Base-by-base conservation (phyloP, 2,888 invertebrate species). In the Allacma fusca region DNA sequence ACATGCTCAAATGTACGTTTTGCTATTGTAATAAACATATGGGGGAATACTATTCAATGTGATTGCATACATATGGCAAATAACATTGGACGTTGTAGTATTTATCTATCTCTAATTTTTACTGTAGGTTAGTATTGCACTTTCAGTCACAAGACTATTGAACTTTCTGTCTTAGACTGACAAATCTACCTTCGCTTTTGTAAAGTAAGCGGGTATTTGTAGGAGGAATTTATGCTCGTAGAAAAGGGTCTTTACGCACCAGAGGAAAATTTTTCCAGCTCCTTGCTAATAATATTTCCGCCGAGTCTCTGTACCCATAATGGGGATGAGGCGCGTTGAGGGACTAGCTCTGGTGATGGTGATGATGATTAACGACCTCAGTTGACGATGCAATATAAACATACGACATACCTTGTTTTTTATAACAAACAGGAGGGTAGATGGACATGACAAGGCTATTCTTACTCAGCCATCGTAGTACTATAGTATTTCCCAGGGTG, bases 341-440 rank as follows among this genome's bases (percentile, higher is more conserved):
- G 59, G 73, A 75, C 29, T 59, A 69, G 59, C 28, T 67, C 23
- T 28, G 23, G 28, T 29, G 21, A 68, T 68, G 26, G 59, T 76
- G 76, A 76, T 69, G 76, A 76, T 70, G 76, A 76, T 76, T 70
- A 64, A 76, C 64, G 76, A 76, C 40, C 71, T 19, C 26, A 67
- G 43, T 74, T 74, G 29, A 65, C 50, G 50, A 50, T 50, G 50
- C 50, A 50, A 50, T 16, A 50, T 50, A 12, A 5, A 50, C 50
- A 50, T 1, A 16, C 50, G n/a, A 16, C 9, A 50, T 50, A 50
- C 50, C 50, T 50, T 50, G 50, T 50, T 50, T 50, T 65, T 65
- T 65, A 65, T 26, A 29, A n/a, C 65, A 65, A 65, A 28, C 29
- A 65, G 26, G 28, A 26, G 16, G 29, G 2, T 50, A 50, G 50